Evolutionary conservation across 2,797 vertebrate genomes (phyloP), one percentile per base, ranked within the genome.

Genomic region (Amblyraja radiata): DNA sequence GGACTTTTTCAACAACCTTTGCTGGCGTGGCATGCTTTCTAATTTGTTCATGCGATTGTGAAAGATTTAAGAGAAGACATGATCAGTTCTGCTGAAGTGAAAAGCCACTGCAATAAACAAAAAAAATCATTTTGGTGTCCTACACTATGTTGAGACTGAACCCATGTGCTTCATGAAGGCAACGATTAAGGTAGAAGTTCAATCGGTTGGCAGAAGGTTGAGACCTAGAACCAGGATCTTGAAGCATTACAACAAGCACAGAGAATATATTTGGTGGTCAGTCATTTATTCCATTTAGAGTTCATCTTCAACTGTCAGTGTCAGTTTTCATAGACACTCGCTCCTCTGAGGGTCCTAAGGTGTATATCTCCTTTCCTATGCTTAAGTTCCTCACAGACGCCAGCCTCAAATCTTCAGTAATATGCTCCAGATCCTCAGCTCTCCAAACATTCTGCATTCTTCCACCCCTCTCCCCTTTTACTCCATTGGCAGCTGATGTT

Each of bases 21-120:
- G 10, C 32, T 54, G 36, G 25, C 73, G 32, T 28, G 71, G 90
- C 73, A 32, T 36, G 39, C 68, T 74, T 92, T 91, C 18, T 74
- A 92, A 92, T 92, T 92, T 92, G 8, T 92, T 73, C 46, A 71
- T 74, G 23, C 0, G 39, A 39, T 92, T 92, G 23, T 76, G 6
- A 92, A 54, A 92, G 32, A 54, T 73, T 92, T 74, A 91, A 13
- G 39, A 73, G 68, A n/a, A 91, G 21, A 46, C 46, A 76, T 39
- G 14, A 54, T 92, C 90, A 92, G 54, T 14, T 92, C 90, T 74
- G 71, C 21, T 54, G 39, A 76, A 92, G 23, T 16, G 90, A 92
- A 92, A 92, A 74, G 14, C n/a, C 39, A 54, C 39, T 68, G 90
- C 25, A 54, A 14, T 28, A 74, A 76, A 25, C 73, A 74, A 54